Conservation (phyloP, 2,888 invertebrate species). For the Chrysodeixis includens region DNA sequence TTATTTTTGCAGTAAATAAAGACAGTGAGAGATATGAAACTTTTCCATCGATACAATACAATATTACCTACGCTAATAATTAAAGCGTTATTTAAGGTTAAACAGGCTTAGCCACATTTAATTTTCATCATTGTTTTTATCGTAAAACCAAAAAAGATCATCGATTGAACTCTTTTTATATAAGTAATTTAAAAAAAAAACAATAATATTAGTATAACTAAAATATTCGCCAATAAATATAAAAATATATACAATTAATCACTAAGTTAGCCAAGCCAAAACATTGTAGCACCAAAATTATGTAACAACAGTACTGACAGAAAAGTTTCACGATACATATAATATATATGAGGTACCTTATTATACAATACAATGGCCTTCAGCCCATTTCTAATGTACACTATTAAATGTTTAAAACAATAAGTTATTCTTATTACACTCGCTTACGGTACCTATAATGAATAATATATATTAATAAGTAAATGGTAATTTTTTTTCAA, state of each 20-base stretch:
- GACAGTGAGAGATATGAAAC: constrained; percentile 86
- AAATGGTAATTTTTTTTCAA: constrained; percentile 87
- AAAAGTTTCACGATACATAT: constrained; percentile 80
- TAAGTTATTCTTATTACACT: constrained; percentile 84
- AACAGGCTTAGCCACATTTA: constrained; percentile 78
- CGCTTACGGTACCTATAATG: constrained; percentile 79
- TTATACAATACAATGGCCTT: constrained; percentile 71
- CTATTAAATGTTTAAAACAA: constrained; percentile 76
- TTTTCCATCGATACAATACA: constrained; percentile 83
- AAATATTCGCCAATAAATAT: constrained; percentile 85
- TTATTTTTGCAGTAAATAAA: constrained; percentile 52
- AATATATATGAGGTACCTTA: constrained; percentile 60
- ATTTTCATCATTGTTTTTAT: constrained; percentile 53
- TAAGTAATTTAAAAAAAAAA: constrained; percentile 59
- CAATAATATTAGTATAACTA: constrained; percentile 70
- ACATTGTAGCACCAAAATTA: constrained; percentile 87
- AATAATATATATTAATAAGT: constrained; percentile 85
- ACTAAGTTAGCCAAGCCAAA: constrained; percentile 88
- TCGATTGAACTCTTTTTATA: constrained; percentile 48
- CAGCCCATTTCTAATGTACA: constrained; percentile 77
- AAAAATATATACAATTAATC: constrained; percentile 82
- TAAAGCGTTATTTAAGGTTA: constrained; percentile 80
- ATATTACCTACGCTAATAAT: constrained; percentile 80
- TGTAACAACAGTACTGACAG: constrained; percentile 80
- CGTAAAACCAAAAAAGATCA: constrained; percentile 58